These are phyloP conservation scores for Entelurus aequoreus DNA, from an alignment of 2,113 vertebrate species.

Conservation along the genomic window DNA sequence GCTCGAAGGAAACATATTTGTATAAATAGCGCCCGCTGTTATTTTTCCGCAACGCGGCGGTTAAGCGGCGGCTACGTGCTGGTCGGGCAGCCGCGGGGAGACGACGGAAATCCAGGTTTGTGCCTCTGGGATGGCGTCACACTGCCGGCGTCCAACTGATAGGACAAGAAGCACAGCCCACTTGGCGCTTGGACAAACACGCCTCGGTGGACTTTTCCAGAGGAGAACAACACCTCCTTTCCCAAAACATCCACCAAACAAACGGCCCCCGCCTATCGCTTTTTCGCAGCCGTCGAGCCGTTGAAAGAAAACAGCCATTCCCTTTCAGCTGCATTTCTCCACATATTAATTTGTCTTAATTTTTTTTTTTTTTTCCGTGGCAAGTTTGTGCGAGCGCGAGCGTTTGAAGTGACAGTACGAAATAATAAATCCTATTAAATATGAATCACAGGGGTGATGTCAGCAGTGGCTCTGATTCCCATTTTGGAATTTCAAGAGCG, in stretches of 20 bases:
- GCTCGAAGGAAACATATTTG: slow-evolving; percentile 73
- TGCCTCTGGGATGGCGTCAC: slow-evolving; percentile 49
- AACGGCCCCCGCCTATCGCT: slow-evolving; percentile 1
- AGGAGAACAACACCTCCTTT: background rate
- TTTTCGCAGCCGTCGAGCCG: slow-evolving; percentile 13
- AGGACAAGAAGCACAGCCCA: slow-evolving; percentile 26
- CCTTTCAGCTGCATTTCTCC: slow-evolving; percentile 48
- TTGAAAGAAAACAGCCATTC: slow-evolving; percentile 51
- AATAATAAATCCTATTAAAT: slow-evolving; percentile 81
- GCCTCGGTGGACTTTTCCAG: slow-evolving; percentile 1
- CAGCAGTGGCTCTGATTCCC: slow-evolving; percentile 65
- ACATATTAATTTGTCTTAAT: slow-evolving; percentile 73
- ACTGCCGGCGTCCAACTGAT: slow-evolving; percentile 44
- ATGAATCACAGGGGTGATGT: slow-evolving; percentile 76
- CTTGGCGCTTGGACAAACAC: slow-evolving; percentile 28
- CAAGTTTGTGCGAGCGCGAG: slow-evolving; percentile 65
- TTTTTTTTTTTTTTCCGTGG: slow-evolving; percentile 55
- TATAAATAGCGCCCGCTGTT: slow-evolving; percentile 65
- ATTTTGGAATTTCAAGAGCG: slow-evolving; percentile 69
- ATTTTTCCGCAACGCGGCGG: slow-evolving; percentile 58
- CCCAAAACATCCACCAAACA: background rate
- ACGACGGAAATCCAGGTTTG: slow-evolving; percentile 72
- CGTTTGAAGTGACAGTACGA: slow-evolving; percentile 79
- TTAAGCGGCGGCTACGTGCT: slow-evolving; percentile 63
- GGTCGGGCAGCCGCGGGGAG: slow-evolving; percentile 53